Conservation (phyloP, 2,113 vertebrate species). For the Sigmodon hispidus region DNA sequence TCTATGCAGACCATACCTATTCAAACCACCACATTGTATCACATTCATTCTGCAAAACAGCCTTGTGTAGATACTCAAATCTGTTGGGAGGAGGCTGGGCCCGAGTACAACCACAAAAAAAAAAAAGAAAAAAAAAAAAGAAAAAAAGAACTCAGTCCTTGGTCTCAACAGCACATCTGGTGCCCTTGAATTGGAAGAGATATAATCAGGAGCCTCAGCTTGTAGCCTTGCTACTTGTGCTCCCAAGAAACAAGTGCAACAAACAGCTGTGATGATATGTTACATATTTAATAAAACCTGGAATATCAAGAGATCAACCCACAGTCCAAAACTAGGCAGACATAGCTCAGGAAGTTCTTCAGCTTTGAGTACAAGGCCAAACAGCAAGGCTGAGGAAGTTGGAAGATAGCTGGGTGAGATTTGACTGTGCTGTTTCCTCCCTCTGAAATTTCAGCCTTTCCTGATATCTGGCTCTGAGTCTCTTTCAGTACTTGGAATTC, state of each 20-base stretch:
- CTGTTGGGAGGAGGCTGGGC: background rate
- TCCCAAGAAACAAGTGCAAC: rapidly evolving
- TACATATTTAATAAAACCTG: too few species aligned
- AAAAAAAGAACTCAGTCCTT: background rate
- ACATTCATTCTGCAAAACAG: background rate
- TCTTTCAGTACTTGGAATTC: too few species aligned
- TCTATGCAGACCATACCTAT: background rate
- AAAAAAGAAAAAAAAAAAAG: background rate
- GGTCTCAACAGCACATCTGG: rapidly evolving
- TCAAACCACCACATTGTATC: background rate
- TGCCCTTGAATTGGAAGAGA: rapidly evolving
- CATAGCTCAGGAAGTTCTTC: too few species aligned
- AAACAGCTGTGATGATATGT: too few species aligned
- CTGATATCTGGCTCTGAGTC: too few species aligned
- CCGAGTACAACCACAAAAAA: background rate
- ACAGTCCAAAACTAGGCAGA: too few species aligned
- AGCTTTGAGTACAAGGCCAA: too few species aligned
- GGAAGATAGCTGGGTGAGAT: too few species aligned
- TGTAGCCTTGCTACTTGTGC: background rate
- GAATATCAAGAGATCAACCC: too few species aligned
- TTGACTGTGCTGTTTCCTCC: too few species aligned
- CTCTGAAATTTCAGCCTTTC: too few species aligned
- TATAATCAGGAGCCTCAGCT: background rate
- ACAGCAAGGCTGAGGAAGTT: too few species aligned
- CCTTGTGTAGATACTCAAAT: background rate